Base-by-base conservation (phyloP, 2,888 invertebrate genomes). In the Ennomos erosarius region DNA sequence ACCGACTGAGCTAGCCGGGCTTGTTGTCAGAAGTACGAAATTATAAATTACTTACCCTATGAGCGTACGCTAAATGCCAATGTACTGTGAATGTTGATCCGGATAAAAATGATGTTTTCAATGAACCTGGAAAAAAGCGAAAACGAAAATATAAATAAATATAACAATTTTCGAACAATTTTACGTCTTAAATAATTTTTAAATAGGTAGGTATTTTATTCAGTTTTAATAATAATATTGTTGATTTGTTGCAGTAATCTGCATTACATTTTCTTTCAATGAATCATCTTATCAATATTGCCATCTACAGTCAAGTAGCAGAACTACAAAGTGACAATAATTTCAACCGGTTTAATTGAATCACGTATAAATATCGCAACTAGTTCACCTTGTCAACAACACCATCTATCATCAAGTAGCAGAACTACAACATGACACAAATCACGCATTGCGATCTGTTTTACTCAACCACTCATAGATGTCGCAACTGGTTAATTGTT, bases 11-110 rank as follows among this genome's bases (percentile, higher is more conserved):
- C 91, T 91, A 92, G 92, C 92, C 91, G 90, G 91, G 92, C 91
- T 81, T 71, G 44, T 11, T 0, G 0, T 0, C 0, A 0, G 0
- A 0, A 0, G 0, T 0, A 0, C 1, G n/a, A 82, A 86, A 80
- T 65, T 72, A 62, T 56, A 0, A 36, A 66, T 68, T 0, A 81
- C 88, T 88, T 85, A 90, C 90, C 92, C 95, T 93, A 81, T 99
- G 98, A 6, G 98, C 97, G 89, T 98, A 98, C 10, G 98, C 97
- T 75, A 98, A 93, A 87, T 98, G 98, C 98, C 98, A 99, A 64
- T 97, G 96, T 48, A 98, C 96, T 87, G 96, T 98, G 78, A 99
- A 95, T 64, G 94, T 94, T 63, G 97, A 95, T 53, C 98, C 98
- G 12, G 97, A 94, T 64, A 96, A 83, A 74, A 98, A 93, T 16